Evolutionary conservation across 2,888 invertebrate species (phyloP), one percentile per base, ranked within the genome.

Genomic region (Sicus ferrugineus): DNA sequence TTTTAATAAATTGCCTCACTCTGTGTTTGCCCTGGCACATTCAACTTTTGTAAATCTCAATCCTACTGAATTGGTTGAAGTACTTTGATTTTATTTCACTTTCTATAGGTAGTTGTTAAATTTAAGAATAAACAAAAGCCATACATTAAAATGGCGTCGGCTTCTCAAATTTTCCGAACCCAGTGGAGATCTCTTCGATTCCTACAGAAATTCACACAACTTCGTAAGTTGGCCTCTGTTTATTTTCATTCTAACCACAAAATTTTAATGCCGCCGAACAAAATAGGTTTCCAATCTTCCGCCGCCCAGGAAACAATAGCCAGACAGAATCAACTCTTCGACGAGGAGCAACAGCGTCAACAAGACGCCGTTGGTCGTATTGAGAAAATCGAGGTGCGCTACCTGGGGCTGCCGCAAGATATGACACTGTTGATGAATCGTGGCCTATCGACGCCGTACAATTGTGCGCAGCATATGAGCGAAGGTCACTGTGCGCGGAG

Each of bases 351-450:
- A 79, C 89, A 90, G 73, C 88, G 92, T 0, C 96, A 97, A 82
- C 81, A 85, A 56, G 89, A 90, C 38, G 86, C 88, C 16, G 87
- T 97, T 11, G 95, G 95, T 0, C 88, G 97, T 79, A 88, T 98
- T 70, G 95, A 97, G 80, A 98, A 98, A 87, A 95, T 98, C 68
- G 90, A 93, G 85, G 93, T 98, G 0, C 88, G 90, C 70, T 94
- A 93, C 81, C 87, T 89, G 75, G 95, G 95, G 0, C 80, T 89
- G 0, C 92, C 93, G 0, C 90, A 93, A 78, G 90, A 92, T 77
- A 88, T 90, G 28, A 90, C 90, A 1, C 84, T 98, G 69, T 83
- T 93, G 26, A 97, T 98, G 97, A 98, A 98, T 83, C 94, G 93
- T 82, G 87, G 90, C 74, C 85, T 98, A 9, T 98, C 98, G 0